These are phyloP conservation scores for Oasisia sp. DNA, from an alignment of 2,888 invertebrate species.

Conservation along the genomic window DNA sequence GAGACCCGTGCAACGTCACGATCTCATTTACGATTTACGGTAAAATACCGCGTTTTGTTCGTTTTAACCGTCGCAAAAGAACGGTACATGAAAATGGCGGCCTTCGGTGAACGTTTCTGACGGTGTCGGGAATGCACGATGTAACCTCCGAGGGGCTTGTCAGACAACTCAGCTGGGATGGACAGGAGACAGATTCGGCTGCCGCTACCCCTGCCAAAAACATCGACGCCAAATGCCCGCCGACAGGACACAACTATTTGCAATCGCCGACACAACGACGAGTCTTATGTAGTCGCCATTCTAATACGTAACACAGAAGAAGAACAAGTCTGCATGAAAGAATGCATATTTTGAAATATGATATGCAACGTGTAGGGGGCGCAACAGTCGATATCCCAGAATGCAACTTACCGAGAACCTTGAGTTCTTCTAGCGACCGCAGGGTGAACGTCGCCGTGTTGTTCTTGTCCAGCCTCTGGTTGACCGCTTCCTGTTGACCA, in stretches of 20 bases:
- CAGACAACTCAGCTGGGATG: neutral
- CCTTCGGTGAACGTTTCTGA: neutral
- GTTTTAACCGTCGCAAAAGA: neutral
- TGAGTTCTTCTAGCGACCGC: conserved; percentile 57
- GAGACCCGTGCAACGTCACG: neutral
- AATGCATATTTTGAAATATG: too few species aligned
- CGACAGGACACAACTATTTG: neutral
- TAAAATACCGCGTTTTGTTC: neutral
- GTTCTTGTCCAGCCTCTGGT: conserved; percentile 47
- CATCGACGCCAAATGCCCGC: neutral
- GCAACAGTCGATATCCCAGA: neutral
- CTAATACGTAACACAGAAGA: too few species aligned
- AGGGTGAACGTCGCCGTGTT: conserved; percentile 49
- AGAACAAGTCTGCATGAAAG: too few species aligned
- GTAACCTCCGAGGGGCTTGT: neutral
- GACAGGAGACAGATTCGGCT: neutral
- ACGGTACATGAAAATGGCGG: neutral
- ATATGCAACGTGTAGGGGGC: neutral
- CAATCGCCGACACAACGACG: neutral
- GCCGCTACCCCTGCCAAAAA: neutral
- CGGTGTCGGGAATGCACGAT: neutral
- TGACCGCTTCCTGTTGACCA: conserved; percentile 36
- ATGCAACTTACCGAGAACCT: conserved; percentile 57
- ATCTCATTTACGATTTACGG: neutral
- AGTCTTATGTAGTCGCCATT: neutral